Evolutionary conservation across 2,888 invertebrate genomes (phyloP), one percentile per base, ranked within the genome.

Genomic region (Selenia dentaria): DNA sequence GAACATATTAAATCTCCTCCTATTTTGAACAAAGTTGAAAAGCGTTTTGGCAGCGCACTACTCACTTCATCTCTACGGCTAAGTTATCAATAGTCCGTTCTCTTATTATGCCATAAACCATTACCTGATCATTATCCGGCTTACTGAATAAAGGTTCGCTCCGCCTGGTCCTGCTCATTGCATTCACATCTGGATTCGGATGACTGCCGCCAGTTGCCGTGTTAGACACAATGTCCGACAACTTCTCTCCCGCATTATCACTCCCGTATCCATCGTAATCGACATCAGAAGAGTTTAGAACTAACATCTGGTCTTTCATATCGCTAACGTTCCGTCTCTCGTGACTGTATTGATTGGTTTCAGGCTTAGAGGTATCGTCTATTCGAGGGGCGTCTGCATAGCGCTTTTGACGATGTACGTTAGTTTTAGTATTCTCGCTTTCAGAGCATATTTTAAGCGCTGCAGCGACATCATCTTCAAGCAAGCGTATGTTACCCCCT

Each of bases 401-500:
- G 29, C 58, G 51, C 39, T 48, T 59, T 14, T 56, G 56, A 25
- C 52, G 47, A 20, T 47, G 50, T 1, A 25, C 6, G n/a, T 42
- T 35, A 3, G 28, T 31, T 27, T 20, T 43, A 3, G 49, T 47
- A 8, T 64, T 59, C 3, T 57, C 51, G 12, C 59, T 63, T 8
- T 55, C 51, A 0, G 58, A 42, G 50, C 91, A 91, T 8, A 70
- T 52, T 40, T 73, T 74, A 27, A 91, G 54, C n/a, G 89, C 90
- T 0, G 55, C 55, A 0, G 75, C 72, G 11, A 91, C 70, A 56
- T 91, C 89, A 40, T 86, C 79, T 64, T 86, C 80, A 10, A 91
- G 56, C n/a, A 91, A 54, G 20, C 74, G 77, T 24, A 89, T 82
- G 56, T 91, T 91, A 1, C 87, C 83, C 2, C 83, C 79, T 1